Evolutionary conservation across 2,113 vertebrate genomes (phyloP).

Genomic region (Larimichthys polyactis): DNA sequence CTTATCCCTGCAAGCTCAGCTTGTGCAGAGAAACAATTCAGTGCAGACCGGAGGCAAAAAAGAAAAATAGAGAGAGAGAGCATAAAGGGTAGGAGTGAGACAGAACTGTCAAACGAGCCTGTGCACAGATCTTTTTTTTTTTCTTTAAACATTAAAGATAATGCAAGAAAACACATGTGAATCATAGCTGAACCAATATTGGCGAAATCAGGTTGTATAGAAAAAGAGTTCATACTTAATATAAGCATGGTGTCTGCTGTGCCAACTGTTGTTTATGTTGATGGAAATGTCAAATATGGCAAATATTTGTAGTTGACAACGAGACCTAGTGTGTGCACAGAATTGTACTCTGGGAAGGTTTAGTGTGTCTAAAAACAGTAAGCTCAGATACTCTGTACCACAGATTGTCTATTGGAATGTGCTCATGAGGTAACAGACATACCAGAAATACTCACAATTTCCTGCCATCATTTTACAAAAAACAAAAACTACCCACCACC

Average conservation of each 20-base stretch:
- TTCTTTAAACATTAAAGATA: slow-evolving; percentile 87
- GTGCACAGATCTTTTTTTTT: slow-evolving; percentile 72
- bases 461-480: slow-evolving; percentile 48
- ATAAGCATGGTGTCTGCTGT: slow-evolving; percentile 76
- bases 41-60: slow-evolving; percentile 62
- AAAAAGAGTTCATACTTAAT: slow-evolving; percentile 79
- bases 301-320: background rate
- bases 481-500: slow-evolving; percentile 29
- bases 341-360: slow-evolving; percentile 38
- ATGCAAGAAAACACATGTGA: slow-evolving; percentile 65
- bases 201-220: slow-evolving; percentile 30
- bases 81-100: background rate
- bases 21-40: slow-evolving; percentile 58
- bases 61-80: background rate
- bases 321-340: background rate
- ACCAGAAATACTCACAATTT: slow-evolving; percentile 18
- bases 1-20: slow-evolving; percentile 35
- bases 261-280: slow-evolving; percentile 5
- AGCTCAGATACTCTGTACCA: slow-evolving; percentile 54
- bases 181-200: slow-evolving; percentile 4
- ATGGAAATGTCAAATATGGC: slow-evolving; percentile 5
- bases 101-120: slow-evolving; percentile 48
- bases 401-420: slow-evolving; percentile 73
- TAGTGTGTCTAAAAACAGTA: slow-evolving; percentile 1
- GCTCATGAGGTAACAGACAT: slow-evolving; percentile 72